Evolutionary conservation across 2,113 vertebrate species (phyloP).

Genomic region (Forbesichthys agassizii): DNA sequence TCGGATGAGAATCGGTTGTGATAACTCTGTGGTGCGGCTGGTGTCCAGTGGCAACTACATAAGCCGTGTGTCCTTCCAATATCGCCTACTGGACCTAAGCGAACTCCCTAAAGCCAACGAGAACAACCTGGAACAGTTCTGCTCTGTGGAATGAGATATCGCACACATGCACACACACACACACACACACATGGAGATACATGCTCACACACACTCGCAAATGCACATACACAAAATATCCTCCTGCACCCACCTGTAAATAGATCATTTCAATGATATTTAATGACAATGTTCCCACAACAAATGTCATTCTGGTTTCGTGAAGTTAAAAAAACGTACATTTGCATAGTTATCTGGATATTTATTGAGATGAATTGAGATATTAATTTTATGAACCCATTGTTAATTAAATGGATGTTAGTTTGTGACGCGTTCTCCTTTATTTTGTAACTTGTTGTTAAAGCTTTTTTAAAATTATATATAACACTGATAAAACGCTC

Average conservation of each 20-base stretch:
- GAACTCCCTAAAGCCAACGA: constrained; percentile 81
- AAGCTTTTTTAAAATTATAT: constrained; percentile 12
- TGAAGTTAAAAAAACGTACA: constrained; percentile 11
- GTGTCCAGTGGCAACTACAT: constrained; percentile 92
- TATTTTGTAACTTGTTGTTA: constrained; percentile 25
- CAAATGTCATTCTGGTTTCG: constrained; percentile 24
- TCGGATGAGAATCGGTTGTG: constrained; percentile 94
- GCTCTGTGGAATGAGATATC: constrained; percentile 67
- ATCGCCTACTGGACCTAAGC: constrained; percentile 82
- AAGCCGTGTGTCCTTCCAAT: constrained; percentile 93
- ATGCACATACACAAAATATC: not conserved
- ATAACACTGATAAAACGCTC: not conserved
- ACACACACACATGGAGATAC: not conserved
- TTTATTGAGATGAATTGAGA: constrained; percentile 40
- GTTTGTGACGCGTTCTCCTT: constrained; percentile 2
- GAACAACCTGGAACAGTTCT: constrained; percentile 88
- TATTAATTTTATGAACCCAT: constrained; percentile 13
- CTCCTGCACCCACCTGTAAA: constrained; percentile 43
- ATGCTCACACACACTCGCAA: constrained; percentile 10
- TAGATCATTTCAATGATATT: constrained; percentile 25
- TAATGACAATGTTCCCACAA: constrained; percentile 6
- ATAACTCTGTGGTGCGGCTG: constrained; percentile 91
- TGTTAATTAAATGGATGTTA: not conserved
- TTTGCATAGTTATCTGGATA: constrained; percentile 11
- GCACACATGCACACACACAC: not conserved